These are phyloP conservation scores for Grammomys surdaster DNA, from an alignment of 2,113 vertebrate species.

Conservation along the genomic window DNA sequence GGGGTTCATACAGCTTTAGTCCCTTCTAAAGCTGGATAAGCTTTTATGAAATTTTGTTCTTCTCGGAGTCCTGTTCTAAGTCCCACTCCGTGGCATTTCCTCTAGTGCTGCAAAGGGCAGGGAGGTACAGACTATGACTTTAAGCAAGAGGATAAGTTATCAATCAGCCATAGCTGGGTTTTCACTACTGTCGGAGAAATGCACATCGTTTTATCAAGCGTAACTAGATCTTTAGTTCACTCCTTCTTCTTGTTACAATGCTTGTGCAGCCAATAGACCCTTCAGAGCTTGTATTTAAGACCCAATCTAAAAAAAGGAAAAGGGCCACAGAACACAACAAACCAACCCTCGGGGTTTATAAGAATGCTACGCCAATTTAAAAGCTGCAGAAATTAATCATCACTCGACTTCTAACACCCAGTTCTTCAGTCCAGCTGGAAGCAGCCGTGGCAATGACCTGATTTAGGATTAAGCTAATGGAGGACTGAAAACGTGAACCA, in stretches of 20 bases:
- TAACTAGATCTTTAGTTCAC: conserved; percentile 43
- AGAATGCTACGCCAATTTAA: not conserved
- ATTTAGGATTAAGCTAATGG: not conserved
- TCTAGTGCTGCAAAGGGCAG: not conserved
- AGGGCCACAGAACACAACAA: too few species aligned
- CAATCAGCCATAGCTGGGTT: not conserved
- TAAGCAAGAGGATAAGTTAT: not conserved
- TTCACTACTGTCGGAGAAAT: not conserved
- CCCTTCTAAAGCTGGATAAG: not conserved
- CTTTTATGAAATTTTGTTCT: not conserved
- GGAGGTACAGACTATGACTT: not conserved
- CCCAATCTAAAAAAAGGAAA: not conserved
- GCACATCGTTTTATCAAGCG: not conserved
- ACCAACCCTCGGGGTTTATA: not conserved
- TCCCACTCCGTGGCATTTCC: not conserved
- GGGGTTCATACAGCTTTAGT: not conserved
- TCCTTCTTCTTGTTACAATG: not conserved
- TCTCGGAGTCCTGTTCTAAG: not conserved
- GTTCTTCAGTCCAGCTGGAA: not conserved
- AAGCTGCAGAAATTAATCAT: not conserved
- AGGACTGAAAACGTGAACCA: not conserved
- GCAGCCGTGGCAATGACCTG: not conserved
- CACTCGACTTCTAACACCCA: not conserved
- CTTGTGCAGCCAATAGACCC: not conserved
- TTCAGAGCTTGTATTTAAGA: conserved; percentile 45